phyloP scores from a whole-genome alignment of 2,797 vertebrate species.

The Pseudochirops cupreus region DNA sequence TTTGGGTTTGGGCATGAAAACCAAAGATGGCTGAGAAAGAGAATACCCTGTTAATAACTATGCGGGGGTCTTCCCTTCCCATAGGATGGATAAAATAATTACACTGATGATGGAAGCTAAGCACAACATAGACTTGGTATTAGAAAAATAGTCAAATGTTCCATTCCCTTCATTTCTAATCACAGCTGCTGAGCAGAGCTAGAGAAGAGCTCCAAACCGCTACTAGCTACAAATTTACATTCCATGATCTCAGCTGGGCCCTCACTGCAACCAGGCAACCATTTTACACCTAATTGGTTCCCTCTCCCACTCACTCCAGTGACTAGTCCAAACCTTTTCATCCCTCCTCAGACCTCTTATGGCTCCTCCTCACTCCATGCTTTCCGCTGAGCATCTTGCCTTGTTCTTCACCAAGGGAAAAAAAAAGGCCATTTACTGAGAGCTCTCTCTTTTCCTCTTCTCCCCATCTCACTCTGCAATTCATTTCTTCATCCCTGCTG shows the following conservation, averaged over 20 bases:
- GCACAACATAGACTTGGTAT: neutral
- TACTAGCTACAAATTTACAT: neutral
- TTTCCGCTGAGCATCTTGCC: neutral
- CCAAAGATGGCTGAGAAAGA: slow-evolving; percentile 47
- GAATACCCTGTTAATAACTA: slow-evolving; percentile 17
- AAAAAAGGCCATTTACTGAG: neutral
- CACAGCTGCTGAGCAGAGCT: neutral
- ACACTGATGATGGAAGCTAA: slow-evolving; percentile 29
- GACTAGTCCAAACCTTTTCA: neutral
- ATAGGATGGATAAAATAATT: slow-evolving; percentile 43
- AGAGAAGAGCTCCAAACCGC: neutral
- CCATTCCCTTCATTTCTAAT: neutral
- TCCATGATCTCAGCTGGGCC: neutral
- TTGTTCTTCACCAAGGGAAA: neutral
- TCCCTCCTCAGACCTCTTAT: neutral
- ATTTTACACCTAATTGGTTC: neutral
- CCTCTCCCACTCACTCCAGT: neutral
- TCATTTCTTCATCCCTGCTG: neutral
- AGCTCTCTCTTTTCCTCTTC: neutral
- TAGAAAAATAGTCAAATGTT: neutral
- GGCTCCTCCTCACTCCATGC: neutral
- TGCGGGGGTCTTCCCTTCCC: neutral
- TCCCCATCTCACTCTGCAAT: neutral
- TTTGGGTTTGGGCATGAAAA: slow-evolving; percentile 48
- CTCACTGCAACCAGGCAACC: neutral